Conservation (phyloP, 2,888 invertebrate genomes). For the Candidula unifasciata region DNA sequence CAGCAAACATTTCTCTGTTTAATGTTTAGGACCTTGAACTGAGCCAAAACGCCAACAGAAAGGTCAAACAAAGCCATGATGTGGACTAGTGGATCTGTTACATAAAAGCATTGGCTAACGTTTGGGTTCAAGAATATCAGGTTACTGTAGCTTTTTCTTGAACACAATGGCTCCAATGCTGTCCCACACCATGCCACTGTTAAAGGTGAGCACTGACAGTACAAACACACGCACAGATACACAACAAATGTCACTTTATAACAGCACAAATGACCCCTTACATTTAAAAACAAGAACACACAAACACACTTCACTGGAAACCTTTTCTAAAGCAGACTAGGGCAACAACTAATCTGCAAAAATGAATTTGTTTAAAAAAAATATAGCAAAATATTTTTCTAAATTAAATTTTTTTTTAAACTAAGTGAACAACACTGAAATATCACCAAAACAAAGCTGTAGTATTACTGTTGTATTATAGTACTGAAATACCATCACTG, state of each 20-base stretch:
- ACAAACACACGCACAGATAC: neutral
- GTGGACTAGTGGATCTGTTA: too few species aligned
- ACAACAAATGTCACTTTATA: neutral
- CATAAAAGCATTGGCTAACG: too few species aligned
- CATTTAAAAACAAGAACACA: neutral
- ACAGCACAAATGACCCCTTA: neutral
- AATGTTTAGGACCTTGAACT: neutral
- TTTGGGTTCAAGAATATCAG: too few species aligned
- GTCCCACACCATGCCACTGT: conserved; percentile 27
- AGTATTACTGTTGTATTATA: too few species aligned
- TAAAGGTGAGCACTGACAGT: conserved; percentile 4
- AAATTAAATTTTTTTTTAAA: neutral
- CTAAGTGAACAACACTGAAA: too few species aligned
- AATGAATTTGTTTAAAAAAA: neutral
- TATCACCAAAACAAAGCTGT: too few species aligned
- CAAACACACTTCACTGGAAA: neutral
- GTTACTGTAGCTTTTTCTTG: too few species aligned
- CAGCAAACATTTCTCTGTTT: neutral
- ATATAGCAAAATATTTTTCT: neutral
- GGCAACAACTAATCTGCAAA: neutral
- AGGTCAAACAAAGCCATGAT: neutral
- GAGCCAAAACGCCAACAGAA: neutral
- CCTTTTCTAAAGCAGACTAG: conserved; percentile 26
- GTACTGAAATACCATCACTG: too few species aligned
- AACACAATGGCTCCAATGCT: neutral